Percentiles rank a stretch among this genome's conserved stretches.
phyloP scores from a whole-genome alignment of 1,140 invertebrate genomes.

The Polypedilum pembai region DNA sequence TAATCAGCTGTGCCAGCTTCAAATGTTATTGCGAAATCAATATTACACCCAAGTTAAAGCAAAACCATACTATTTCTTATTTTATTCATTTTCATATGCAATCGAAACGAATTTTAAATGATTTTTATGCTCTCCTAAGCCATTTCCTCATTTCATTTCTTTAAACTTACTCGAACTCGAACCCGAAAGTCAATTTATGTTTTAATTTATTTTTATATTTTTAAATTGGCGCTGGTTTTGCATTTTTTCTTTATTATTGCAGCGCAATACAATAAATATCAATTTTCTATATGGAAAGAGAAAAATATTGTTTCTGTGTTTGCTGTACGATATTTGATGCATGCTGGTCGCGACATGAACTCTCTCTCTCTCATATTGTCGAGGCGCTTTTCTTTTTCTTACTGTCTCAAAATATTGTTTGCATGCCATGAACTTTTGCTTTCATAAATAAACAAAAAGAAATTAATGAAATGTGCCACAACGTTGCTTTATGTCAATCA shows the following conservation, averaged over 20 bases:
- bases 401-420: neutral
- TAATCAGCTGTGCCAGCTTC: neutral
- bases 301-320: neutral
- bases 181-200: constrained; percentile 11
- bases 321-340: neutral
- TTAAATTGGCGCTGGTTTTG: neutral
- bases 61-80: neutral
- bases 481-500: neutral
- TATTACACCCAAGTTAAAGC: neutral
- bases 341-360: constrained; percentile 3
- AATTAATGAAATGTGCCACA: neutral
- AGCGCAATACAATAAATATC: neutral
- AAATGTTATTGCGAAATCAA: neutral
- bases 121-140: constrained; percentile 12
- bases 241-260: neutral
- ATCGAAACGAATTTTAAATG: constrained; percentile 13
- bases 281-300: neutral
- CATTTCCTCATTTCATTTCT: constrained; percentile 3
- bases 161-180: neutral
- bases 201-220: constrained; percentile 9
- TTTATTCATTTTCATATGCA: neutral
- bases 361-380: neutral
- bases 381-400: too few relatives aligned
- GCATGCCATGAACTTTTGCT: constrained; percentile 1
- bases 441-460: neutral